These are phyloP conservation scores for Kuschelorhynchus macadamiae DNA, from an alignment of 2,888 invertebrate genomes.

Conservation along the genomic window DNA sequence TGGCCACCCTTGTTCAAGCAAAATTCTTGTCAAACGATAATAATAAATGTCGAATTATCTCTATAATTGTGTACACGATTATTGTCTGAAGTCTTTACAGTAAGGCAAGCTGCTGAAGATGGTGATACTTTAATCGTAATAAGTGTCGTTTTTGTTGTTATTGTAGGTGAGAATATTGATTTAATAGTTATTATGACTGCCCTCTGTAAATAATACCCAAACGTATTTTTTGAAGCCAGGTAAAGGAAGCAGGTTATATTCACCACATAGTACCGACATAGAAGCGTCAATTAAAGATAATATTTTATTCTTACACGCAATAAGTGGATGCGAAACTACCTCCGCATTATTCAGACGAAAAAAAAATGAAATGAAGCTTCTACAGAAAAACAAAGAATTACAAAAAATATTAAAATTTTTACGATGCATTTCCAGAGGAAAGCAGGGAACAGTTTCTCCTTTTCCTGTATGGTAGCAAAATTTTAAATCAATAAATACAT, in stretches of 20 bases:
- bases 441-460: slow-evolving; percentile 8
- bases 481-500: not conserved
- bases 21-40: slow-evolving; percentile 50
- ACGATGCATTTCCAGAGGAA: too few species aligned
- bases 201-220: slow-evolving; percentile 8
- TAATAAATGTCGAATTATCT: slow-evolving; percentile 52
- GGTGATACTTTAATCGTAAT: slow-evolving; percentile 52
- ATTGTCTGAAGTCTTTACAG: slow-evolving; percentile 30
- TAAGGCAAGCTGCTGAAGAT: slow-evolving; percentile 51
- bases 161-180: slow-evolving; percentile 16
- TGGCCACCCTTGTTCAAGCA: slow-evolving; percentile 50
- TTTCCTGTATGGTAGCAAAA: slow-evolving; percentile 12
- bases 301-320: slow-evolving; percentile 13
- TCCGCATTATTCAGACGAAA: slow-evolving; percentile 2
- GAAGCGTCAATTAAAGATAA: not conserved
- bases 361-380: slow-evolving; percentile 1
- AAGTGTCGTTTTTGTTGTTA: slow-evolving; percentile 40
- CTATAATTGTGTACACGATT: slow-evolving; percentile 48
- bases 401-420: too few species aligned
- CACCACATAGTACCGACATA: not conserved
- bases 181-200: slow-evolving; percentile 11
- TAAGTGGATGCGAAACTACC: slow-evolving; percentile 18
- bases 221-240: slow-evolving; percentile 20
- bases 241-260: not conserved
- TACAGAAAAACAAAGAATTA: too few species aligned